These are phyloP conservation scores for Tetanocera ferruginea DNA, from an alignment of 2,888 invertebrate species.

Conservation along the genomic window DNA sequence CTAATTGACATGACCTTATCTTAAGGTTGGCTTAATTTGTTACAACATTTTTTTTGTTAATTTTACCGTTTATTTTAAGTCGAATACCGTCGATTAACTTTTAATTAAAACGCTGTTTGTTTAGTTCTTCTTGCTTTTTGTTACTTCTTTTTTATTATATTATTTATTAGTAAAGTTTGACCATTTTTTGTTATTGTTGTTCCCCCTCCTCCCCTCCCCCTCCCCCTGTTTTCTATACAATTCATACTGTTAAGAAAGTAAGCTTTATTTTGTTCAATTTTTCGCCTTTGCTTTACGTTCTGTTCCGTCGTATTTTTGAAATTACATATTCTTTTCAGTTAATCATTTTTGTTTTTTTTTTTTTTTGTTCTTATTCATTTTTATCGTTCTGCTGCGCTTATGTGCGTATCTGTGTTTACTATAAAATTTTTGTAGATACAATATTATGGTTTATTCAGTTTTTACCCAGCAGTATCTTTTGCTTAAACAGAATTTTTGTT, in stretches of 20 bases:
- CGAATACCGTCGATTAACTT: background rate
- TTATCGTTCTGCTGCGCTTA: background rate
- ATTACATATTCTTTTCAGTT: background rate
- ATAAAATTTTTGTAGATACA: slow-evolving; percentile 7
- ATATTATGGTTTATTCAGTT: background rate
- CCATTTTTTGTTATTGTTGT: background rate
- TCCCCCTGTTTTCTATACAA: background rate
- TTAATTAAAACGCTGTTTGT: background rate
- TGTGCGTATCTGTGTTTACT: slow-evolving; percentile 28
- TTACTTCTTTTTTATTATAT: background rate
- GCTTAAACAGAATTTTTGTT: background rate
- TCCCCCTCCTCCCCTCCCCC: background rate
- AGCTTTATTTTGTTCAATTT: background rate
- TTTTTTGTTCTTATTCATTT: background rate
- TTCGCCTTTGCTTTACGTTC: background rate
- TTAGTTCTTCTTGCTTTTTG: background rate
- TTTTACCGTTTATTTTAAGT: too few species aligned
- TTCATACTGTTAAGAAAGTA: too few species aligned
- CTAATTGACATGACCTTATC: too few species aligned
- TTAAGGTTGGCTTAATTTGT: too few species aligned
- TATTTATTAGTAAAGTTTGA: too few species aligned
- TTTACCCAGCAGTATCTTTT: background rate
- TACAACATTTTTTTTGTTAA: too few species aligned
- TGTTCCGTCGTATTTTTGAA: background rate
- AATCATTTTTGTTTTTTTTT: background rate